Percentiles rank a stretch among this genome's conserved stretches.
phyloP scores from a whole-genome alignment of 2,888 invertebrate species.

The Ochropleura plecta region DNA sequence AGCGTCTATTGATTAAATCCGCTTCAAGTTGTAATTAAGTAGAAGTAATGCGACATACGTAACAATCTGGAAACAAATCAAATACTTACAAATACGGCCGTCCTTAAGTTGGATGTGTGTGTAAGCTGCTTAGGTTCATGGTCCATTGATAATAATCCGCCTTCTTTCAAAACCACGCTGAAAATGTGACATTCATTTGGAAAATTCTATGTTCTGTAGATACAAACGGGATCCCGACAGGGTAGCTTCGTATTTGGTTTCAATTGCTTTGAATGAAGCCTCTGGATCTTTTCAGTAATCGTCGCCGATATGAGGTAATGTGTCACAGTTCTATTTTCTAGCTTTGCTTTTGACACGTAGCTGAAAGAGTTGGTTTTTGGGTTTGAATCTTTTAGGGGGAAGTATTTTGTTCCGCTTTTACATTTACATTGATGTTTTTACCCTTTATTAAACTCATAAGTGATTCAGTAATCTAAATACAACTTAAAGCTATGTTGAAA shows the following conservation, averaged over 20 bases:
- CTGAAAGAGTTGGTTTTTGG: not conserved
- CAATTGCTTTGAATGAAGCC: conserved; percentile 35
- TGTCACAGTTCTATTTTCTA: conserved; percentile 7
- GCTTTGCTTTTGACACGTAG: not conserved
- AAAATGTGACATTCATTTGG: conserved; percentile 56
- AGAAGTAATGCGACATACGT: not conserved
- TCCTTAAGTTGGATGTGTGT: conserved; percentile 21
- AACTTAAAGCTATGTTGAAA: not conserved
- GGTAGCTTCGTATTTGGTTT: conserved; percentile 9
- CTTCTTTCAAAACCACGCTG: conserved; percentile 47
- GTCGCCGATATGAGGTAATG: conserved; percentile 10
- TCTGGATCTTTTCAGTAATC: conserved; percentile 19
- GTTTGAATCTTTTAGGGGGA: too few species aligned
- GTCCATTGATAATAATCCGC: conserved; percentile 52
- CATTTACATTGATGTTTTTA: too few species aligned
- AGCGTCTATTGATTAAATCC: not conserved
- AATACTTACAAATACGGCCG: conserved; percentile 25
- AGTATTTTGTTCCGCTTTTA: not conserved
- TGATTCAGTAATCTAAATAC: not conserved
- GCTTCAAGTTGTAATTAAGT: not conserved
- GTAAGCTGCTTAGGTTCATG: conserved; percentile 50
- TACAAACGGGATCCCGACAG: conserved; percentile 16
- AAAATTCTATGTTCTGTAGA: conserved; percentile 45
- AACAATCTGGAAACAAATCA: conserved; percentile 31
- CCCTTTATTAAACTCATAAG: not conserved